Evolutionary conservation across 2,888 invertebrate genomes (phyloP).

Genomic region (Steinernema scapterisci): DNA sequence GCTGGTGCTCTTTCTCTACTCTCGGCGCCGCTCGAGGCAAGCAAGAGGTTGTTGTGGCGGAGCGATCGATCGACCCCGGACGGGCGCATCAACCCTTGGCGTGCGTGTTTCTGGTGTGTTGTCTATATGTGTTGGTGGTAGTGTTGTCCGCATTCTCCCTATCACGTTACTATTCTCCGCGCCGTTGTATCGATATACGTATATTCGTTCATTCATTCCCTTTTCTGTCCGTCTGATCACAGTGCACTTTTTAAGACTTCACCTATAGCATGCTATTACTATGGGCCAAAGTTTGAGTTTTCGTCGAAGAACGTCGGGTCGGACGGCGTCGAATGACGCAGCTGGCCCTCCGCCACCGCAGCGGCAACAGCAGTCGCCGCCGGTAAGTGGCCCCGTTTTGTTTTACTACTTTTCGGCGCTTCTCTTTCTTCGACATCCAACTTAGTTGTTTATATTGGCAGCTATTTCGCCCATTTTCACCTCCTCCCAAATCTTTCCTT

Average conservation of each 20-base stretch:
- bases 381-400: conserved; percentile 32
- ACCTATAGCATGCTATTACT: conserved; percentile 6
- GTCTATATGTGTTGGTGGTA: conserved; percentile 30
- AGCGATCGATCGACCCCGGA: conserved; percentile 31
- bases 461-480: conserved; percentile 25
- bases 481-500: conserved; percentile 15
- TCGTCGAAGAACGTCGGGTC: conserved; percentile 30
- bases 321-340: conserved; percentile 29
- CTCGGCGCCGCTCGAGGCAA: conserved; percentile 20
- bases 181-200: neutral
- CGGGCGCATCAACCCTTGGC: conserved; percentile 31
- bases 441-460: conserved; percentile 32
- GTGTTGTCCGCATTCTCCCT: conserved; percentile 29
- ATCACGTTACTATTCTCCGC: conserved; percentile 26
- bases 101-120: conserved; percentile 28
- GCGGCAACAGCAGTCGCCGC: conserved; percentile 32
- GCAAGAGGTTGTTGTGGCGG: conserved; percentile 29
- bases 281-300: conserved; percentile 33
- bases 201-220: no score
- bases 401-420: conserved; percentile 32
- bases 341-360: conserved; percentile 30
- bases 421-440: conserved; percentile 29
- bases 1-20: conserved; percentile 14
- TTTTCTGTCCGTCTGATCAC: conserved; percentile 3
- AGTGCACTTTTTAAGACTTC: conserved; percentile 27